phyloP scores from a whole-genome alignment of 2,113 vertebrate species.

The Protomyctophum bolini region DNA sequence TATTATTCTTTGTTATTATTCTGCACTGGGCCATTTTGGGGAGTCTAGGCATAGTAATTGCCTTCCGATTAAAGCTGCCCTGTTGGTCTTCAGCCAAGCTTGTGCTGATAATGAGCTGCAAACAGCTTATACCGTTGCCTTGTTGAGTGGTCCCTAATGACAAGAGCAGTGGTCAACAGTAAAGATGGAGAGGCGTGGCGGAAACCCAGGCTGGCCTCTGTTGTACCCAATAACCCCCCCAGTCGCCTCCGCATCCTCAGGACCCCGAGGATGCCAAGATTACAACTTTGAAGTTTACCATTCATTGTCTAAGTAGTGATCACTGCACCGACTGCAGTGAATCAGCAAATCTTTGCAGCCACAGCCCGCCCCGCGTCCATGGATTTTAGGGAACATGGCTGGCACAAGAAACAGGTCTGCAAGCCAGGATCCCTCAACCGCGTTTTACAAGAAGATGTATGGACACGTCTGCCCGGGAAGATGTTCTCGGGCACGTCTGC shows the following conservation, averaged over 20 bases:
- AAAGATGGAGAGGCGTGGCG: constrained; percentile 6
- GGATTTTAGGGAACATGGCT: constrained; percentile 27
- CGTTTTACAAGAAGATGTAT: background rate
- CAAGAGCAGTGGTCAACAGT: constrained; percentile 34
- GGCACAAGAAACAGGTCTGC: constrained; percentile 11
- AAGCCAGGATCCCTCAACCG: constrained; percentile 3
- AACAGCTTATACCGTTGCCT: constrained; percentile 31
- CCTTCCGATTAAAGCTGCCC: constrained; percentile 18
- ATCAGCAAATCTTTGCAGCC: constrained; percentile 66
- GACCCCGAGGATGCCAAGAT: too few relatives aligned
- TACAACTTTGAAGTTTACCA: too few relatives aligned
- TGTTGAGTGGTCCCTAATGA: constrained; percentile 45
- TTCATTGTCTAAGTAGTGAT: too few relatives aligned
- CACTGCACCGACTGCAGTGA: too few relatives aligned
- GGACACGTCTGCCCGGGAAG: background rate
- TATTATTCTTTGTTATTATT: too few relatives aligned
- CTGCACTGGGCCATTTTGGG: background rate
- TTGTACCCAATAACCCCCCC: constrained; percentile 41
- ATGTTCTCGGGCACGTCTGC: constrained; percentile 3
- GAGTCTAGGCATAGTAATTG: constrained; percentile 17
- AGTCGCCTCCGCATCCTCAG: constrained; percentile 32
- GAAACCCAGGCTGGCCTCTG: constrained; percentile 40
- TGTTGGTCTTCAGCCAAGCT: constrained; percentile 36
- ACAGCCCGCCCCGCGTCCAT: constrained; percentile 22
- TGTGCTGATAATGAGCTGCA: constrained; percentile 27